Base-by-base conservation (phyloP, 1,140 invertebrate genomes). In the Bombus confusus region DNA sequence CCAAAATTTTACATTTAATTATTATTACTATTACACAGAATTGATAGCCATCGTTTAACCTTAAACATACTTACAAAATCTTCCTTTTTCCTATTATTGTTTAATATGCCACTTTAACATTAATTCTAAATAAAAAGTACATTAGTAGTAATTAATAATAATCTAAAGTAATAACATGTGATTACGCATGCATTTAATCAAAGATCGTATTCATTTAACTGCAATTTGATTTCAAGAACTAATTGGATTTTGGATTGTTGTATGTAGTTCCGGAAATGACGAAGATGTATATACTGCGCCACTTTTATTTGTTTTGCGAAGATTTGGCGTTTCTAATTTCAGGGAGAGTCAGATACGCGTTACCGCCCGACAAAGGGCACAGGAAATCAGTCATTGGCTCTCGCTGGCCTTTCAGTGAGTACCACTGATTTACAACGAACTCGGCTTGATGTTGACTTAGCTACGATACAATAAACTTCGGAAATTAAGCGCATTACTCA, bases 401-500 rank as follows among this genome's bases (percentile, higher is more conserved):
- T 73, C 31, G 37, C 31, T 62, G 77, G 41, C 28, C 77, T 85
- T 64, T 80, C 83, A 85, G 77, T 85, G 83, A 85, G 41, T 80
- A 80, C 68, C 77, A 79, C 68, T 71, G 83, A 85, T 85, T 85
- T 85, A 66, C 57, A 47, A 85, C 57, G 52, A 59, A 57, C 31
- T 37, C 76, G 41, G 68, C 41, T 62, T 68, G 13, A 28, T 80
- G 77, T 80, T 85, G 34, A 80, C 83, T 85, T 85, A 80, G 64
- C 41, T 28, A 39, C 57, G 83, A 80, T 80, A 73, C 66, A 85
- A 85, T 85, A 80, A 80, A 85, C 68, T 85, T 73, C 68, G 77
- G 66, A 78, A 85, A 85, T 85, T 85, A 85, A 73, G 57, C 68
- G 52, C 31, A 62, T 79, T 80, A 80, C 52, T 85, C 77, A 80